phyloP scores from a whole-genome alignment of 2,113 vertebrate genomes.

The Embiotoca jacksoni region DNA sequence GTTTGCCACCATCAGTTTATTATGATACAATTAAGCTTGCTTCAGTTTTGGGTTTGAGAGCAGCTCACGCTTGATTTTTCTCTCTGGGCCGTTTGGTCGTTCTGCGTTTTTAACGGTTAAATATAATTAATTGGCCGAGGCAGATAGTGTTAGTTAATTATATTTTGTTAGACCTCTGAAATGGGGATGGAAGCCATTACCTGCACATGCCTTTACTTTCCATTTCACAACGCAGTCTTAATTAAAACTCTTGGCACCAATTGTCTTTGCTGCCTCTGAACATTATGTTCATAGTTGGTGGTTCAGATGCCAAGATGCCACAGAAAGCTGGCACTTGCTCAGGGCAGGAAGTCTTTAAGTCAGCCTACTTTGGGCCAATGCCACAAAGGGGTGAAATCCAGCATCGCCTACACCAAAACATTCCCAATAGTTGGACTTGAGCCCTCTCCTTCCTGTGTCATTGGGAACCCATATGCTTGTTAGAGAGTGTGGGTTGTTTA shows the following conservation, averaged over 20 bases:
- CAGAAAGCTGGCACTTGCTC: slow-evolving; percentile 67
- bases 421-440: slow-evolving; percentile 64
- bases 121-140: slow-evolving; percentile 72
- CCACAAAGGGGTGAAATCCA: slow-evolving; percentile 73
- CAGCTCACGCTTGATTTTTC: slow-evolving; percentile 30
- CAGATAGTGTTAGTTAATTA: slow-evolving; percentile 71
- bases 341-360: slow-evolving; percentile 78
- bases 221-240: slow-evolving; percentile 61
- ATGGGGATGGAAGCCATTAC: slow-evolving; percentile 65
- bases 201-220: slow-evolving; percentile 68
- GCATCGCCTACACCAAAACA: slow-evolving; percentile 65
- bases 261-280: slow-evolving; percentile 65
- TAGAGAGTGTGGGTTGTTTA: slow-evolving; percentile 67
- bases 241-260: slow-evolving; percentile 73
- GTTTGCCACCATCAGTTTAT: slow-evolving; percentile 39
- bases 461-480: slow-evolving; percentile 77
- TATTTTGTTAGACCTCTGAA: slow-evolving; percentile 65
- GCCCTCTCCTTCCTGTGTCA: slow-evolving; percentile 78
- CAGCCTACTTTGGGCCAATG: slow-evolving; percentile 66
- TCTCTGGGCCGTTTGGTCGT: slow-evolving; percentile 51
- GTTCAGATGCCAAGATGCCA: slow-evolving; percentile 69
- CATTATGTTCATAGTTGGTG: slow-evolving; percentile 68
- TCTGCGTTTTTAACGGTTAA: slow-evolving; percentile 70
- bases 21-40: slow-evolving; percentile 36
- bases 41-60: slow-evolving; percentile 46